phyloP scores from a whole-genome alignment of 1,140 invertebrate species.

The Apis dorsata region DNA sequence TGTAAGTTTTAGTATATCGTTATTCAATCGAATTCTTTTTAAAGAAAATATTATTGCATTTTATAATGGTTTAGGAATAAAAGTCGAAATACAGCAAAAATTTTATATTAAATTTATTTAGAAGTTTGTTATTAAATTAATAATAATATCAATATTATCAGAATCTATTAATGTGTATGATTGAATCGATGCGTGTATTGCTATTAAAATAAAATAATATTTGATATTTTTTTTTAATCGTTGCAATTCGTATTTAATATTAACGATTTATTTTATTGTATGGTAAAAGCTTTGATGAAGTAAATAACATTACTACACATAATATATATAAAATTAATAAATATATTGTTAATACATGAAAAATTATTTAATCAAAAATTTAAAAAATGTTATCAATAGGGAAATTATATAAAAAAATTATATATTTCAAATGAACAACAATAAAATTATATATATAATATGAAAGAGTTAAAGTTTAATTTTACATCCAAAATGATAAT shows the following conservation, averaged over 20 bases:
- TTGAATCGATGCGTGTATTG: constrained; percentile 98
- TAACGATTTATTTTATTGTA: neutral
- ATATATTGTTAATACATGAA: too few species aligned
- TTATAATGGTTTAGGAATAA: constrained; percentile 88
- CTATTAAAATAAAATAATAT: constrained; percentile 48
- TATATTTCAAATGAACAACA: neutral
- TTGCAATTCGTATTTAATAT: neutral
- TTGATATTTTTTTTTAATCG: neutral
- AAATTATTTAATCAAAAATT: too few species aligned
- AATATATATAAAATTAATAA: neutral
- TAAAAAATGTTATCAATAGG: too few species aligned
- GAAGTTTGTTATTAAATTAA: constrained; percentile 94
- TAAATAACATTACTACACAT: neutral
- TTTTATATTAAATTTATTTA: constrained; percentile 94
- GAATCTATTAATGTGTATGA: constrained; percentile 98
- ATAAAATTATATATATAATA: neutral
- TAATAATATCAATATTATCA: constrained; percentile 92
- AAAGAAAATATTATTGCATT: constrained; percentile 63
- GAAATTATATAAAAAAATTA: neutral
- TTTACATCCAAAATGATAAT: too few species aligned
- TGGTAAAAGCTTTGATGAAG: neutral
- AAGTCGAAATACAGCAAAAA: constrained; percentile 91
- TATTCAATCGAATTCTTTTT: neutral
- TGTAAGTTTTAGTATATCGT: constrained; percentile 84
- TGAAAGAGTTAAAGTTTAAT: neutral